phyloP scores from a whole-genome alignment of 2,797 vertebrate species.

The Orestias chungarensis region DNA sequence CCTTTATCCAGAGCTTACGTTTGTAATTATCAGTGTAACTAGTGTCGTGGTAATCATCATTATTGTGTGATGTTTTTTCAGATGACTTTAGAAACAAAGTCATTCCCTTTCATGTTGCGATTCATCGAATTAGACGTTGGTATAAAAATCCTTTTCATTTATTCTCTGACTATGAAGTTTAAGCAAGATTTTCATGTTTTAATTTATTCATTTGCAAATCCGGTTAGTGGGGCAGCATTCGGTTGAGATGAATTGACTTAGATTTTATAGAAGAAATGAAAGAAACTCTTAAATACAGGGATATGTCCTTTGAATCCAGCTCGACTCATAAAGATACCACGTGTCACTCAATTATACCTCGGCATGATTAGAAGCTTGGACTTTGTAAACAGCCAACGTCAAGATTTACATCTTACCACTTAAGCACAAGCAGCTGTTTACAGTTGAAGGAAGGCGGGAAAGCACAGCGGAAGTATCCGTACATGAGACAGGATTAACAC shows the following conservation, averaged over 20 bases:
- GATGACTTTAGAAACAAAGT: constrained; percentile 10
- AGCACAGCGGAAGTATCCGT: constrained; percentile 70
- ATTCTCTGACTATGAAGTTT: constrained; percentile 14
- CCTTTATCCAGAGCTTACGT: constrained; percentile 31
- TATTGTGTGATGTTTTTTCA: constrained; percentile 26
- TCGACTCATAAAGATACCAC: constrained; percentile 84
- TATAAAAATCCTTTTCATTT: background rate
- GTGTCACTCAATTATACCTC: constrained; percentile 84
- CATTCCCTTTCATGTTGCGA: constrained; percentile 13
- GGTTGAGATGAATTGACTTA: constrained; percentile 57
- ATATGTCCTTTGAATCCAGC: constrained; percentile 84
- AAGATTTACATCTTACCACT: constrained; percentile 86
- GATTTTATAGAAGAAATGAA: constrained; percentile 64
- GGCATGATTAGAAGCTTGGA: constrained; percentile 87
- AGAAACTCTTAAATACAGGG: constrained; percentile 81
- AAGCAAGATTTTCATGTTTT: constrained; percentile 35
- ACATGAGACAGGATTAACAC: constrained; percentile 54
- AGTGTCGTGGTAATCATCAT: constrained; percentile 26
- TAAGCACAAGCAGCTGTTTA: constrained; percentile 86
- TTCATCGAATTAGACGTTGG: constrained; percentile 1
- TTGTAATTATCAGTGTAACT: constrained; percentile 45
- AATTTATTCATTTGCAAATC: constrained; percentile 53
- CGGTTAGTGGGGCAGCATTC: constrained; percentile 50
- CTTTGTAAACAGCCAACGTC: constrained; percentile 85
- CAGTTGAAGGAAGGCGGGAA: constrained; percentile 70